phyloP scores from a whole-genome alignment of 2,113 vertebrate species.

The Antidorcas marsupialis region DNA sequence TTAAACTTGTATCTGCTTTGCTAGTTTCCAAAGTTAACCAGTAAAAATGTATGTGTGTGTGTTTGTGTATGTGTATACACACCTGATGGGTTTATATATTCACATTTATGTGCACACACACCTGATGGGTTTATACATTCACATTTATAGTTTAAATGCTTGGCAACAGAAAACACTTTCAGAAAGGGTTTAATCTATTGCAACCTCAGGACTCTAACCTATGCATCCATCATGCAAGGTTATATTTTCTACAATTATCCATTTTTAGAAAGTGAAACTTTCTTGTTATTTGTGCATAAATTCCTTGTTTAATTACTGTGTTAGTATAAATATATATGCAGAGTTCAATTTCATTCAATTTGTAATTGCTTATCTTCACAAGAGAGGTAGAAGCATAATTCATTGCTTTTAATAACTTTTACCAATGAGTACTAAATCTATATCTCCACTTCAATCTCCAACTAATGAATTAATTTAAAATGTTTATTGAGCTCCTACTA shows the following conservation, averaged over 20 bases:
- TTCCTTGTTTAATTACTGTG: not conserved
- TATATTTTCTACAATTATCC: not conserved
- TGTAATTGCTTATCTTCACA: not conserved
- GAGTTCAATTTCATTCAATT: not conserved
- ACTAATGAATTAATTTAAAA: constrained; percentile 11
- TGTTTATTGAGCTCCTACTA: not conserved
- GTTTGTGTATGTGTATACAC: not conserved
- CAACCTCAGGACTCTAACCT: not conserved
- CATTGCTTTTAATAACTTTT: not conserved
- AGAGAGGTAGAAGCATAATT: not conserved
- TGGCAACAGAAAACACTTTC: not conserved
- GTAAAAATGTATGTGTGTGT: not conserved
- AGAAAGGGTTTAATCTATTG: not conserved
- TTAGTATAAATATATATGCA: not conserved
- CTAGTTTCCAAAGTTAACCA: not conserved
- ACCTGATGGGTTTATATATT: not conserved
- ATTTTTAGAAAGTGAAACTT: not conserved
- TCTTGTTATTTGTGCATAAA: not conserved
- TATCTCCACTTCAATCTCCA: not conserved
- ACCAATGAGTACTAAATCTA: not conserved
- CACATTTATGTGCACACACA: not conserved
- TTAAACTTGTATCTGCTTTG: not conserved
- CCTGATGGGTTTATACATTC: not conserved
- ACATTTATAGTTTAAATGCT: not conserved
- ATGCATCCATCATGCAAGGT: not conserved